phyloP scores from a whole-genome alignment of 2,113 vertebrate species.

The Antennarius striatus region DNA sequence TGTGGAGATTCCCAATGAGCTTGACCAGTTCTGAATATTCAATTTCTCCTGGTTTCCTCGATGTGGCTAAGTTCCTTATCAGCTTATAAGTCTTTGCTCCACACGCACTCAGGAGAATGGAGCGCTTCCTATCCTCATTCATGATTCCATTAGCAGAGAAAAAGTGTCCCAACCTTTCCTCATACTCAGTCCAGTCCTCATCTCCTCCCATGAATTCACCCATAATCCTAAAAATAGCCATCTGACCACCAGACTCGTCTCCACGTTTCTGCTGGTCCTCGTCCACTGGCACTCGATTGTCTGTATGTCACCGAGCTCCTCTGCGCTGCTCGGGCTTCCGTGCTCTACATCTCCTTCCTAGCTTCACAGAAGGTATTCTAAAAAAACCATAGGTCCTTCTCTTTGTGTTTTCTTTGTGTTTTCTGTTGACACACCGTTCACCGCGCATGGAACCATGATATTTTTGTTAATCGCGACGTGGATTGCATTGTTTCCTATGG shows the following conservation, averaged over 20 bases:
- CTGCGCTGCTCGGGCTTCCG: background rate
- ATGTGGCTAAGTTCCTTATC: slow-evolving; percentile 5
- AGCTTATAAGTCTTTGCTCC: slow-evolving; percentile 27
- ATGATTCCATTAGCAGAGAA: background rate
- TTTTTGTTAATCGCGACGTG: too few relatives aligned
- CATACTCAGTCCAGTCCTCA: slow-evolving; percentile 3
- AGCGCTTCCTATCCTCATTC: background rate
- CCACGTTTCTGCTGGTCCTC: too few relatives aligned
- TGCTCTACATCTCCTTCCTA: too few relatives aligned
- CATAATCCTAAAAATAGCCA: background rate
- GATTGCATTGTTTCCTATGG: too few relatives aligned
- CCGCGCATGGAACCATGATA: too few relatives aligned
- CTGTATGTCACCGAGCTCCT: background rate
- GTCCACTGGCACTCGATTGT: too few relatives aligned
- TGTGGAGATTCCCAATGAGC: background rate
- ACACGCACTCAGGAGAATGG: slow-evolving; percentile 22
- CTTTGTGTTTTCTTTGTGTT: too few relatives aligned
- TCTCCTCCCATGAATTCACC: background rate
- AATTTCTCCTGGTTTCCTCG: background rate
- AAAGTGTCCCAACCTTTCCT: slow-evolving; percentile 11
- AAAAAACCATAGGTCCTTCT: too few relatives aligned
- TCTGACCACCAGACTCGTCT: too few relatives aligned
- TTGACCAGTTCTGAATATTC: background rate
- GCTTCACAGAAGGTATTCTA: too few relatives aligned
- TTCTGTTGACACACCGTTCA: too few relatives aligned